A percentile compares a stretch with the other conserved stretches of the same genome.
These are phyloP conservation scores for Brotula barbata DNA, from an alignment of 2,797 vertebrate genomes.

Conservation along the genomic window DNA sequence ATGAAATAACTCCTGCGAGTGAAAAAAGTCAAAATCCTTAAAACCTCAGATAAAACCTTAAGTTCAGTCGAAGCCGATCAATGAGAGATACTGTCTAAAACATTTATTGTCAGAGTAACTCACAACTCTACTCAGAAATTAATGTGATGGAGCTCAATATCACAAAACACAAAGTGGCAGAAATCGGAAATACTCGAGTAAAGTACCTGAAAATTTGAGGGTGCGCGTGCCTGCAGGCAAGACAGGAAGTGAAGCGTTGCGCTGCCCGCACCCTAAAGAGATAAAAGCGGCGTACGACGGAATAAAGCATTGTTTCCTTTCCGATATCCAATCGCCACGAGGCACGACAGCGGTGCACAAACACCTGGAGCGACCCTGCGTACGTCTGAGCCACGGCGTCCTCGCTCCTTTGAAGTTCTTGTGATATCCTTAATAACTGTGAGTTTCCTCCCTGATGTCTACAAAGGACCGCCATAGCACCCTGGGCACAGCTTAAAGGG, in stretches of 20 bases:
- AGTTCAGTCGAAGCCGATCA: too few species aligned
- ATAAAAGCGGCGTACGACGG: constrained; percentile 42
- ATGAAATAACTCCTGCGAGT: too few species aligned
- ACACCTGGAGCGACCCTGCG: constrained; percentile 56
- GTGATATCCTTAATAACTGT: constrained; percentile 55
- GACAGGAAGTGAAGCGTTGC: constrained; percentile 35
- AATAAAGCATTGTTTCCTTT: constrained; percentile 52
- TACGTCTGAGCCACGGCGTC: constrained; percentile 47
- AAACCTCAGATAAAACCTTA: too few species aligned
- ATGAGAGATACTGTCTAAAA: too few species aligned
- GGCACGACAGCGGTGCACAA: constrained; percentile 46
- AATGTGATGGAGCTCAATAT: too few species aligned
- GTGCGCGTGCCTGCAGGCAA: constrained; percentile 28
- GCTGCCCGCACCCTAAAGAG: constrained; percentile 5
- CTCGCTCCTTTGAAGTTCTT: constrained; percentile 66
- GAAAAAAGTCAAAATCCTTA: too few species aligned
- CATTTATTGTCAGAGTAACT: too few species aligned
- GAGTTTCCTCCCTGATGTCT: constrained; percentile 60
- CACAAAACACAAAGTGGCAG: too few species aligned
- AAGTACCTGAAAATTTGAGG: not conserved
- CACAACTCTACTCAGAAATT: too few species aligned
- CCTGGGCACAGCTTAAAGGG: constrained; percentile 57
- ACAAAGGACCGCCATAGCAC: constrained; percentile 54
- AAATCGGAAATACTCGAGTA: too few species aligned
- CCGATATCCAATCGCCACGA: constrained; percentile 43